Conservation (phyloP, 1,140 invertebrate species). For the Pectinophora gossypiella region DNA sequence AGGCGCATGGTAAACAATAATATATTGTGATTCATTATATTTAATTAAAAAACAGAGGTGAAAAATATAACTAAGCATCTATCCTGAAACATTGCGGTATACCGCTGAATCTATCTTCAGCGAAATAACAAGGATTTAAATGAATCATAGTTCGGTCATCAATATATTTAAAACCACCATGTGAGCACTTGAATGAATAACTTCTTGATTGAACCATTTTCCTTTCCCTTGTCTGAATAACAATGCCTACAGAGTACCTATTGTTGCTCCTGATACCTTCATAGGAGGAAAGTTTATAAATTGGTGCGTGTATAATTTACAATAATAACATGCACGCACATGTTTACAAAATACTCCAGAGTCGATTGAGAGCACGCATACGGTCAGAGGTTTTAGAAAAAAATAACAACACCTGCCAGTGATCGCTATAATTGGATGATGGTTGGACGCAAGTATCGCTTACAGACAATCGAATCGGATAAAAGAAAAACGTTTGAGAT, state of each 20-base stretch:
- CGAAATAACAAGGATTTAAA: background rate
- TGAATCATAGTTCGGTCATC: constrained; percentile 28
- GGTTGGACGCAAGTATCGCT: constrained; percentile 10
- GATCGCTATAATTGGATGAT: constrained; percentile 12
- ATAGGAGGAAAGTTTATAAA: no score
- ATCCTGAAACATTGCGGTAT: background rate
- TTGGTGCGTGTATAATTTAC: no score
- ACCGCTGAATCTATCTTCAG: background rate
- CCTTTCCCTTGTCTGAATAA: background rate
- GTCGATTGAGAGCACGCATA: no score
- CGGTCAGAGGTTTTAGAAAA: no score
- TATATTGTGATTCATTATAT: background rate
- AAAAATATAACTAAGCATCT: background rate
- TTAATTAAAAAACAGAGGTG: background rate
- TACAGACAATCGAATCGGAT: constrained; percentile 17
- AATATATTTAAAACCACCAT: constrained; percentile 57
- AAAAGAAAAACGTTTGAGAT: constrained; percentile 16
- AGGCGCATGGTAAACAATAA: no score
- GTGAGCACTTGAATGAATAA: background rate
- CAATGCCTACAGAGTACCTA: no score
- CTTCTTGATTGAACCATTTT: background rate
- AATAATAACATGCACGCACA: no score
- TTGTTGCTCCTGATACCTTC: no score
- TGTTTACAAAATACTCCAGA: no score
- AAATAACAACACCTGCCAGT: background rate